Conservation (phyloP, 2,797 vertebrate species). For the Strix occidentalis region DNA sequence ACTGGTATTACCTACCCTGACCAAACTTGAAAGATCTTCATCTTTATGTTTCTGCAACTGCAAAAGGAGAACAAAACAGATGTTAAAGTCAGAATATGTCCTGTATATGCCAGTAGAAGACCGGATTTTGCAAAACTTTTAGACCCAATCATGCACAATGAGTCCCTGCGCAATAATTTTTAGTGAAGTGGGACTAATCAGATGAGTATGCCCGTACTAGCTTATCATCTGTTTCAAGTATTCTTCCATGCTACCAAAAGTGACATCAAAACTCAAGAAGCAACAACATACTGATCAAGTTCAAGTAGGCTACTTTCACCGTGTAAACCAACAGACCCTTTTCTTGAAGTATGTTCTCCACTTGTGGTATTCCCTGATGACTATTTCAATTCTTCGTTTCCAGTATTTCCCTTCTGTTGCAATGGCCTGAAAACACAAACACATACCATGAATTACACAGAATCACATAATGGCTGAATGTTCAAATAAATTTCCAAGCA, state of each 20-base stretch:
- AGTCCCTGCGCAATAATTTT: background rate
- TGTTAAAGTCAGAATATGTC: background rate
- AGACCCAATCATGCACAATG: background rate
- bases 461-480: background rate
- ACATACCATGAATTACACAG: background rate
- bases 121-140: background rate
- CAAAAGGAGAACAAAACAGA: background rate
- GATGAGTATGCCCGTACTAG: background rate
- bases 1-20: slow-evolving; percentile 81
- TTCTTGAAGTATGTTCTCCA: slow-evolving; percentile 99
- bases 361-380: slow-evolving; percentile 97
- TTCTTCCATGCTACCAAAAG: background rate
- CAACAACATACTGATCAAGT: background rate
- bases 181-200: background rate
- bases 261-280: background rate
- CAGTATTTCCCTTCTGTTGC: slow-evolving; percentile 92
- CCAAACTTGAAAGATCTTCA: slow-evolving; percentile 96
- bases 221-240: background rate
- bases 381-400: slow-evolving; percentile 96
- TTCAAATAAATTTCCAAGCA: slow-evolving; percentile 23
- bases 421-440: slow-evolving; percentile 78
- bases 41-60: slow-evolving; percentile 98
- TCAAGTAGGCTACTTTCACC: background rate
- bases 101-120: background rate
- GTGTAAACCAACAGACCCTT: slow-evolving; percentile 79